phyloP scores from a whole-genome alignment of 2,888 invertebrate species.

The Vannuccia rotundouncinata region DNA sequence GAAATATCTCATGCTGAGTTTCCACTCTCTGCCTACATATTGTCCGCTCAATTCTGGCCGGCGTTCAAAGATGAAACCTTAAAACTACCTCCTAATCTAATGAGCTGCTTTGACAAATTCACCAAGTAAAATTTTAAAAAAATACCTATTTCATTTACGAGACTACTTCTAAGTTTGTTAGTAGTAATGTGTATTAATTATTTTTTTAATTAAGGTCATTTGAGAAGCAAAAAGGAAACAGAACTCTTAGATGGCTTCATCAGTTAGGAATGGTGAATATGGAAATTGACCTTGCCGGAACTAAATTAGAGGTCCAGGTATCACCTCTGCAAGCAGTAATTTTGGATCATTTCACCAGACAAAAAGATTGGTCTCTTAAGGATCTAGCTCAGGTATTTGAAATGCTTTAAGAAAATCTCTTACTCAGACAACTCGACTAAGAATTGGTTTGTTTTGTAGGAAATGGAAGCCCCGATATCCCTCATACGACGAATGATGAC shows the following conservation, averaged over 20 bases:
- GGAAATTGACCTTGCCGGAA: constrained; percentile 77
- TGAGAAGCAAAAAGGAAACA: constrained; percentile 74
- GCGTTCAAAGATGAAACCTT: constrained; percentile 86
- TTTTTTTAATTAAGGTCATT: constrained; percentile 65
- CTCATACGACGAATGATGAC: constrained; percentile 76
- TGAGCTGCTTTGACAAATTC: constrained; percentile 73
- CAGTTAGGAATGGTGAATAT: constrained; percentile 80
- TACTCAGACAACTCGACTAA: no score
- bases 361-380: constrained; percentile 60
- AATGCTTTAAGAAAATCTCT: no score
- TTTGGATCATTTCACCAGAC: constrained; percentile 82
- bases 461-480: constrained; percentile 78
- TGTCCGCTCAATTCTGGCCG: constrained; percentile 99
- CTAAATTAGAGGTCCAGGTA: constrained; percentile 72
- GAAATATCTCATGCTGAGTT: constrained; percentile 52
- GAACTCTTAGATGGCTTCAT: constrained; percentile 85
- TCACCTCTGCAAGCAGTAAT: constrained; percentile 88
- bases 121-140: constrained; percentile 65
- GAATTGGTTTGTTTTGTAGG: no score
- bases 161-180: background rate
- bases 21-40: constrained; percentile 73
- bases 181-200: background rate
- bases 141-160: background rate
- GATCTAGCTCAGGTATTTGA: constrained; percentile 76
- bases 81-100: constrained; percentile 72